phyloP scores from a whole-genome alignment of 2,113 vertebrate species.

The Neogobius melanostomus region DNA sequence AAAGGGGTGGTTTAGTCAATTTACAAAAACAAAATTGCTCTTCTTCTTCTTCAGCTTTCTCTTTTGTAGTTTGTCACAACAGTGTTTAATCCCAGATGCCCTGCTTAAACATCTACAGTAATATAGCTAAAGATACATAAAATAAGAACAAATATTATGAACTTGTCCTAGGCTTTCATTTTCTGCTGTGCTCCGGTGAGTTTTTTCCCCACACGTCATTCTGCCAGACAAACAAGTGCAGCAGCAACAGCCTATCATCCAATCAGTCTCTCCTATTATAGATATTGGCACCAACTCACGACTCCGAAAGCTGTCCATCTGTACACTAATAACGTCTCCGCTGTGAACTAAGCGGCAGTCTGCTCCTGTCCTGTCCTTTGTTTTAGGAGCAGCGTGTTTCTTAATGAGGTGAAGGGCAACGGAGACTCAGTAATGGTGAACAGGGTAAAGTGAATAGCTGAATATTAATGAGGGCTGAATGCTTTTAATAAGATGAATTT shows the following conservation, averaged over 20 bases:
- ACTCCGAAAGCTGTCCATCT: conserved; percentile 3
- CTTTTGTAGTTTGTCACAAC: too few relatives aligned
- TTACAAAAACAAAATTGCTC: too few relatives aligned
- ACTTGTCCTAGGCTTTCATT: too few relatives aligned
- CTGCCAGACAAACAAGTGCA: conserved; percentile 35
- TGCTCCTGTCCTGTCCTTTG: conserved; percentile 14
- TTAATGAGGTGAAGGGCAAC: conserved; percentile 41
- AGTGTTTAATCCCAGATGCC: too few relatives aligned
- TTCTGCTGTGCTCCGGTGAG: neutral
- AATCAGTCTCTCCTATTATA: conserved; percentile 21
- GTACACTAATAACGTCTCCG: neutral
- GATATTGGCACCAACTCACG: conserved; percentile 10
- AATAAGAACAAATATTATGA: too few relatives aligned
- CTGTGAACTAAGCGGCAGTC: neutral
- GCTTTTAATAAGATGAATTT: too few relatives aligned
- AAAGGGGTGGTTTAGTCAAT: too few relatives aligned
- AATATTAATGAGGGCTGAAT: too few relatives aligned
- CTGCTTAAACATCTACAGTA: too few relatives aligned
- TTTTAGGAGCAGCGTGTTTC: conserved; percentile 26
- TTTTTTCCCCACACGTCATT: conserved; percentile 41
- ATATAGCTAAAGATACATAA: too few relatives aligned
- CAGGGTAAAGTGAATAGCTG: neutral
- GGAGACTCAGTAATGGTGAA: conserved; percentile 26
- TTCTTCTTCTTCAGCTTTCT: too few relatives aligned
- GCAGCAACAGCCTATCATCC: conserved; percentile 17